Percentiles rank a stretch among this genome's conserved stretches.
These are phyloP conservation scores for Empidonax traillii DNA, from an alignment of 2,113 vertebrate genomes.

Conservation along the genomic window DNA sequence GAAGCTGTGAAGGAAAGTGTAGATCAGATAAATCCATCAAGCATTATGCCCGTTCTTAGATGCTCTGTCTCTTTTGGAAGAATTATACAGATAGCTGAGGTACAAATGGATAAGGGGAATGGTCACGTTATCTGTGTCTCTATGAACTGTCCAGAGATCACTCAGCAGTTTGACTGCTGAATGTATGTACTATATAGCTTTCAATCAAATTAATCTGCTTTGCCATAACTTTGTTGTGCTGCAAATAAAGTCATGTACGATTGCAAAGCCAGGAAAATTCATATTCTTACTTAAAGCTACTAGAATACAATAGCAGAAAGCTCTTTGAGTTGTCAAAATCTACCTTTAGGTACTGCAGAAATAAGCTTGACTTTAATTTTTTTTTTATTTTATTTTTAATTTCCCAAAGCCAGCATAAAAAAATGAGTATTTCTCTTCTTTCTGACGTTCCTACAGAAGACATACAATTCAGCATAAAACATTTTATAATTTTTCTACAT, in stretches of 20 bases:
- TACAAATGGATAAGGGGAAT: neutral
- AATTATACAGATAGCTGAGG: neutral
- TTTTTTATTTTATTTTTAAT: neutral
- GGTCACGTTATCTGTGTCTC: neutral
- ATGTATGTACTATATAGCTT: rapidly evolving
- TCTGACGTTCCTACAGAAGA: neutral
- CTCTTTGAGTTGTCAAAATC: neutral
- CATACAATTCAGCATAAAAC: neutral
- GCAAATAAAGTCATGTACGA: neutral
- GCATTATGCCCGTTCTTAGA: neutral
- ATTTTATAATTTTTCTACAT: neutral
- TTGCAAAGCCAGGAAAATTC: neutral
- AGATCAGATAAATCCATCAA: neutral
- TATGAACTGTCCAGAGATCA: neutral
- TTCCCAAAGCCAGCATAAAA: neutral
- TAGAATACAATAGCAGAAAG: neutral
- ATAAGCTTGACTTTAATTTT: neutral
- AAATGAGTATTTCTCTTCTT: neutral
- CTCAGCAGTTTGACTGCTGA: neutral
- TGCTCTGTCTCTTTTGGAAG: neutral
- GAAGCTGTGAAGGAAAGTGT: neutral
- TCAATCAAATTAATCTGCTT: neutral
- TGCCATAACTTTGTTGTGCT: neutral
- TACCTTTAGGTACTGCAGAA: neutral
- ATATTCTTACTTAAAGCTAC: neutral